phyloP scores from a whole-genome alignment of 1,140 invertebrate species.

The Medauroidea extradentata region DNA sequence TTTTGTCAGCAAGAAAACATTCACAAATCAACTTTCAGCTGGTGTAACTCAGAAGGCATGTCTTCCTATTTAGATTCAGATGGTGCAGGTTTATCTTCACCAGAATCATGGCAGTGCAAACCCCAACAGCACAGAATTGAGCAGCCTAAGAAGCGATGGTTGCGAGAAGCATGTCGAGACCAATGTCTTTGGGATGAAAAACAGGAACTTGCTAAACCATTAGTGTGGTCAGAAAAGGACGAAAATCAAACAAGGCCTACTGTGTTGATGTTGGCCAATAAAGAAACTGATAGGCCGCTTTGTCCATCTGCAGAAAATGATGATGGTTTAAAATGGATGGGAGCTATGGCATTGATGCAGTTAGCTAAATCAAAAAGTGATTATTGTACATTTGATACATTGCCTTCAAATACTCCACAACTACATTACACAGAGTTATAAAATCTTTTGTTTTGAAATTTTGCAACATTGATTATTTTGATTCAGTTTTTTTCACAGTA shows the following conservation, averaged over 20 bases:
- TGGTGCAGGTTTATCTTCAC: not conserved
- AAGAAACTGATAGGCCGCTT: conserved; percentile 1
- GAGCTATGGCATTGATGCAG: conserved; percentile 64
- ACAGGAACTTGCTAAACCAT: conserved; percentile 44
- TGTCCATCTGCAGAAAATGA: conserved; percentile 24
- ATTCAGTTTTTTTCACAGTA: no score
- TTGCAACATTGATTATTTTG: no score
- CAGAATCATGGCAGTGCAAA: conserved; percentile 19
- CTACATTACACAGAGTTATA: conserved; percentile 24
- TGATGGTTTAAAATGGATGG: conserved; percentile 53
- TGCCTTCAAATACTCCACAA: conserved; percentile 28
- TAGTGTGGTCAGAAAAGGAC: conserved; percentile 31
- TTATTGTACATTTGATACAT: conserved; percentile 19
- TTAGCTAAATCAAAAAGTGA: conserved; percentile 47
- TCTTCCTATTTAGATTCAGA: not conserved
- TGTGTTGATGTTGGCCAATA: conserved; percentile 49
- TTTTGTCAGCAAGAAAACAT: conserved; percentile 30
- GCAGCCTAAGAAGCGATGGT: conserved; percentile 60
- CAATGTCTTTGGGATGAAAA: conserved; percentile 45
- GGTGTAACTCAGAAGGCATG: no score
- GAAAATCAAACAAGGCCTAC: conserved; percentile 50
- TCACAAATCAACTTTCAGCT: conserved; percentile 1
- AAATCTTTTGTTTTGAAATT: no score
- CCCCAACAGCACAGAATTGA: conserved; percentile 25
- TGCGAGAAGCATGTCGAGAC: conserved; percentile 53